phyloP scores from a whole-genome alignment of 2,113 vertebrate genomes.

The Tor tambroides region DNA sequence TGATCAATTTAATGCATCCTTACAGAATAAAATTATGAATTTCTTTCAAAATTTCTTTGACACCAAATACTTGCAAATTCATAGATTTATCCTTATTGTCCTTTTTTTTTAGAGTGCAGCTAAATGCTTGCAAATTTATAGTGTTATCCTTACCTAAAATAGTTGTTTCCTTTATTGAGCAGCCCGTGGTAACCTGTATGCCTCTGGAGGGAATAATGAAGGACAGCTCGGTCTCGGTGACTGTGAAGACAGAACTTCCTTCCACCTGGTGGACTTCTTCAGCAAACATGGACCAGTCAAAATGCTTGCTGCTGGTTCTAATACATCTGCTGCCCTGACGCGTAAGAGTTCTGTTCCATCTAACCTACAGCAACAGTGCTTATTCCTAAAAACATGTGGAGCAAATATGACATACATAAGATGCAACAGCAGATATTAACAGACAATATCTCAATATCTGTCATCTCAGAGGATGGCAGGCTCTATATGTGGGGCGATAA shows the following conservation, averaged over 20 bases:
- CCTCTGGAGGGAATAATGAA: conserved; percentile 90
- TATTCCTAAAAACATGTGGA: not conserved
- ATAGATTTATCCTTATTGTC: not conserved
- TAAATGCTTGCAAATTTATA: not conserved
- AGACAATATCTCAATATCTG: not conserved
- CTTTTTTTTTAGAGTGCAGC: not conserved
- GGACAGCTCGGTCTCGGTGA: conserved; percentile 94
- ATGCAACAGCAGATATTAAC: not conserved
- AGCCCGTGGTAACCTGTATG: conserved; percentile 84
- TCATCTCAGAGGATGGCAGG: conserved; percentile 82
- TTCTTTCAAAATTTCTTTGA: not conserved
- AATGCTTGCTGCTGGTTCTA: conserved; percentile 91
- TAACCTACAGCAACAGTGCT: not conserved
- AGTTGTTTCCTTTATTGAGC: not conserved
- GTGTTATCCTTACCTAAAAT: not conserved
- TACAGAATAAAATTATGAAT: not conserved
- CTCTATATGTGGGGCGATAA: conserved; percentile 98
- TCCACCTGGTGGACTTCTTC: conserved; percentile 84
- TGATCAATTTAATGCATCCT: not conserved
- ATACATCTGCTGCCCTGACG: conserved; percentile 91
- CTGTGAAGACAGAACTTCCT: conserved; percentile 84
- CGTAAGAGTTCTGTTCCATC: conserved; percentile 72
- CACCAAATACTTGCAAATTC: not conserved
- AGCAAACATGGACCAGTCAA: conserved; percentile 79
- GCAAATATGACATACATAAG: not conserved